Conservation (phyloP, 2,888 invertebrate genomes). For the Mimas tiliae region DNA sequence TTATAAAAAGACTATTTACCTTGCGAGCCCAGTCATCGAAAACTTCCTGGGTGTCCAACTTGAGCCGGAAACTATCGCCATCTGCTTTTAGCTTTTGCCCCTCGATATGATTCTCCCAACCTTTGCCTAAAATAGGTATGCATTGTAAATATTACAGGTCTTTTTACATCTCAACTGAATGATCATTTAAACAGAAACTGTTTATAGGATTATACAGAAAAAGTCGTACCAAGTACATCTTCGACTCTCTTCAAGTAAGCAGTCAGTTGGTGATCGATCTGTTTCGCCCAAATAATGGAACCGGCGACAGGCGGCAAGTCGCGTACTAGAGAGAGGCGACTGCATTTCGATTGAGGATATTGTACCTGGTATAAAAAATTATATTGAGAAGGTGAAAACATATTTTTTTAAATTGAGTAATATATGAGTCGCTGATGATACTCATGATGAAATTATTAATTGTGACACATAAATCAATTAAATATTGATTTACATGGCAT, state of each 20-base stretch:
- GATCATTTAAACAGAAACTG: neutral
- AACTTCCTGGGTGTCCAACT: constrained; percentile 98
- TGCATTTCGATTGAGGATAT: constrained; percentile 97
- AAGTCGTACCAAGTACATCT: constrained; percentile 93
- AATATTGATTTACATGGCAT: too few relatives aligned
- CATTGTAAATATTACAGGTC: neutral
- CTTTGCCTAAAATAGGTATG: constrained; percentile 87
- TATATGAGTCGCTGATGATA: too few relatives aligned
- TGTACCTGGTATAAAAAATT: constrained; percentile 91
- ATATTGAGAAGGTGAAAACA: too few relatives aligned
- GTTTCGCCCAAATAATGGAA: constrained; percentile 99
- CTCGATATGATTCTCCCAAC: constrained; percentile 99
- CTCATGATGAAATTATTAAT: too few relatives aligned
- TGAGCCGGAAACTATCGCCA: constrained; percentile 98
- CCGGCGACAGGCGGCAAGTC: constrained; percentile 99
- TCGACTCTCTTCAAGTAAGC: constrained; percentile 98
- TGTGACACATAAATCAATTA: too few relatives aligned
- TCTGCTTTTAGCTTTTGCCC: constrained; percentile 98
- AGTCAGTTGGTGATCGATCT: constrained; percentile 98
- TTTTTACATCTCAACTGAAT: too few relatives aligned
- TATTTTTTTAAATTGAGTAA: too few relatives aligned
- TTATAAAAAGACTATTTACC: constrained; percentile 61
- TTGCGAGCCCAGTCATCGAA: constrained; percentile 99
- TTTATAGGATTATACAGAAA: neutral
- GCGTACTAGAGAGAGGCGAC: constrained; percentile 94